Evolutionary conservation across 2,888 invertebrate species (phyloP), one percentile per base, ranked within the genome.

Genomic region (Flexamia atlantica): DNA sequence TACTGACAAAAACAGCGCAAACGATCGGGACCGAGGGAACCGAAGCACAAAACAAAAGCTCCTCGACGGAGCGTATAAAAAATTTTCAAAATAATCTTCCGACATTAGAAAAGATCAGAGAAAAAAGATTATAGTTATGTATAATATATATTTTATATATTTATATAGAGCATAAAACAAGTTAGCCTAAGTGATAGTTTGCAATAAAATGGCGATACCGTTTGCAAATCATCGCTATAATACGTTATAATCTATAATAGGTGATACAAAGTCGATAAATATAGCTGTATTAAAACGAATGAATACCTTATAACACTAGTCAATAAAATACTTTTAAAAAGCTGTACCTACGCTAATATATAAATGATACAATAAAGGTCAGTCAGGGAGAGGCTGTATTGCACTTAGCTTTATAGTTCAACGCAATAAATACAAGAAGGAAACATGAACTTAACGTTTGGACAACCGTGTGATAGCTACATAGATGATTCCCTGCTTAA

Each of bases 271-370:
- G 85, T 82, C 83, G 76, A 83, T 85, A 85, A 84, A 81, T 85
- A 85, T 84, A 85, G 84, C 83, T 84, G 84, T 86, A 82, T 83
- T 83, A 85, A 86, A 86, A 86, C 83, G 85, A 86, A 86, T 84
- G 82, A 84, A 85, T 85, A 85, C 74, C 85, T 84, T 86, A 86
- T 85, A 84, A 83, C 81, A 81, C 84, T 84, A 86, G 84, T 82
- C 84, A 84, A 84, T 86, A 84, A 76, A 86, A 81, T 85, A 82
- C 82, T 84, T 79, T 83, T 86, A 86, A 86, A 85, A 86, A 86
- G 86, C 86, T 74, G 84, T 85, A 72, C 82, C 72, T 81, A 81
- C 82, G 81, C 84, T 86, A 86, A 85, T 83, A 83, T 83, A 83
- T 84, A 83, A 85, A 82, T 86, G 82, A 86, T 85, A 85, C 79